Conservation (phyloP, 1,140 invertebrate species). For the Meloidogyne floridensis region DNA sequence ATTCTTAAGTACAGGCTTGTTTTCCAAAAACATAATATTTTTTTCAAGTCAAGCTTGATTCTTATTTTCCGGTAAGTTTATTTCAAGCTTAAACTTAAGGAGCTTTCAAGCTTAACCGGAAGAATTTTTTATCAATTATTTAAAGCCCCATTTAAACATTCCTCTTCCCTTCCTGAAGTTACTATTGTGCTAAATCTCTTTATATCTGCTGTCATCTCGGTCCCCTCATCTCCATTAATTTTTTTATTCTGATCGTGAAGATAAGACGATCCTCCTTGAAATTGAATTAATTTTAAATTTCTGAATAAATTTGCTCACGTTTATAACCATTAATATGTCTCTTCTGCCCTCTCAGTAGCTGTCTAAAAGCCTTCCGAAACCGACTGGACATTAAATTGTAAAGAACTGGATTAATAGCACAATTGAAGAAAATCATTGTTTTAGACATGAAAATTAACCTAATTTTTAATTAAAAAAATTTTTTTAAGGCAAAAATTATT, state of each 20-base stretch:
- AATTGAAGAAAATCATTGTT: constrained; percentile 53
- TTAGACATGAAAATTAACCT: constrained; percentile 65
- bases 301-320: background rate
- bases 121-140: too few relatives aligned
- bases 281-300: background rate
- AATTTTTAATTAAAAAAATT: constrained; percentile 72
- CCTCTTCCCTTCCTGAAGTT: background rate
- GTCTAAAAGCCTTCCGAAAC: constrained; percentile 71
- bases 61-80: too few relatives aligned
- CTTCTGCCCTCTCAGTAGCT: constrained; percentile 22
- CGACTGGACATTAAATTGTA: constrained; percentile 85
- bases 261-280: background rate
- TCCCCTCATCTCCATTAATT: background rate
- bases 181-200: background rate
- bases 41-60: too few relatives aligned
- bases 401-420: constrained; percentile 78
- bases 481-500: background rate
- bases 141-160: background rate
- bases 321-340: constrained; percentile 24
- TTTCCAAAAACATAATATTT: too few relatives aligned
- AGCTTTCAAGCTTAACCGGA: too few relatives aligned
- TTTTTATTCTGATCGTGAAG: background rate
- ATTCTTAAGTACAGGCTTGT: too few relatives aligned
- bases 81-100: too few relatives aligned
- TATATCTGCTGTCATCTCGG: background rate